Evolutionary conservation across 2,113 vertebrate genomes (phyloP).

Genomic region (Genyomyrus donnyi): DNA sequence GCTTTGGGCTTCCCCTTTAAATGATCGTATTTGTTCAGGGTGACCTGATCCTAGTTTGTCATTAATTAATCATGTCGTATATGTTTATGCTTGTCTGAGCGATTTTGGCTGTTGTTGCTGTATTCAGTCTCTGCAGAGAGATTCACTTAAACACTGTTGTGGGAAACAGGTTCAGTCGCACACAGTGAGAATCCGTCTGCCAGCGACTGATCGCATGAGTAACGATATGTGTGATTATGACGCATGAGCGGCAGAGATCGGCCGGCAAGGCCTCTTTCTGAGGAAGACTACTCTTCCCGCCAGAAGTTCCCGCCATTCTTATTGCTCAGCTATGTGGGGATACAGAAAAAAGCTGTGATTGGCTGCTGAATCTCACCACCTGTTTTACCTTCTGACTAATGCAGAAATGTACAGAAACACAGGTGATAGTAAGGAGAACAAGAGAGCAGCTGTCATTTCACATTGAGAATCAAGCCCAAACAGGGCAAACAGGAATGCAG

Average conservation of each 20-base stretch:
- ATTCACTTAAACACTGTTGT: constrained; percentile 1
- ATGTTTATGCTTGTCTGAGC: not conserved
- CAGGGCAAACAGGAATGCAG: not conserved
- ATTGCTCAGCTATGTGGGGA: not conserved
- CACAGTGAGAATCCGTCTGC: constrained; percentile 10
- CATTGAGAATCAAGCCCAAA: not conserved
- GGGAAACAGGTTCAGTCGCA: not conserved
- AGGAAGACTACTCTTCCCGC: not conserved
- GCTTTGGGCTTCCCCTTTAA: not conserved
- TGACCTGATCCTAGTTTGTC: not conserved
- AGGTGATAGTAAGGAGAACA: not conserved
- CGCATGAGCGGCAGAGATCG: not conserved
- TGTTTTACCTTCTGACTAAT: not conserved
- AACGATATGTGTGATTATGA: not conserved
- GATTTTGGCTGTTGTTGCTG: constrained; percentile 8
- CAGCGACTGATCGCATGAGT: not conserved
- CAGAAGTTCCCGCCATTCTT: not conserved
- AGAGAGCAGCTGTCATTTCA: not conserved
- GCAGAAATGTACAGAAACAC: too few species aligned
- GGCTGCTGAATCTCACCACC: not conserved
- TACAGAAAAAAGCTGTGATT: too few species aligned
- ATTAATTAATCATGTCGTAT: not conserved
- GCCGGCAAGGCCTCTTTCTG: not conserved
- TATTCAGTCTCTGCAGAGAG: not conserved
- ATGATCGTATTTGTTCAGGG: not conserved